A percentile compares a stretch with the other conserved stretches of the same genome.
Evolutionary conservation across 2,113 vertebrate genomes (phyloP).

Genomic region (Raphicerus campestris): DNA sequence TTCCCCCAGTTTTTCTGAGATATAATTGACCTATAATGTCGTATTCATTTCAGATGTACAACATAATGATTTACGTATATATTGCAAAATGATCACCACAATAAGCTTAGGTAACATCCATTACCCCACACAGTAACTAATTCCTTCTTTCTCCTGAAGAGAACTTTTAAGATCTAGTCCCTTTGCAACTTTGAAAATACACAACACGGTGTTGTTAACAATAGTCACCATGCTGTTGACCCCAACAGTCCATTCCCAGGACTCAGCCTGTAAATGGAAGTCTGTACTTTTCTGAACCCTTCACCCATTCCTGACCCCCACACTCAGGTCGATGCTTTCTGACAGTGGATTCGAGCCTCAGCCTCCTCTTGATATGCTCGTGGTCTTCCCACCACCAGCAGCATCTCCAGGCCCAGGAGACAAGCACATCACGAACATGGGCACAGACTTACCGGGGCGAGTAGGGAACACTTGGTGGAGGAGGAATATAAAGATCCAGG

Average conservation of each 20-base stretch:
- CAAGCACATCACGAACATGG: accelerated
- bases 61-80: background rate
- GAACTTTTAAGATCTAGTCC: background rate
- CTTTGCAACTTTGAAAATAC: background rate
- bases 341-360: background rate
- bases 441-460: conserved; percentile 84
- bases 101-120: background rate
- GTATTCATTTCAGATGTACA: background rate
- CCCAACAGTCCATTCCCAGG: background rate
- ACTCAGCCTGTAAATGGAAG: background rate
- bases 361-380: background rate
- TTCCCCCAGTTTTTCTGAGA: background rate
- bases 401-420: accelerated
- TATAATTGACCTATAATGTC: background rate
- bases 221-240: background rate
- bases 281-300: background rate
- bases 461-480: conserved; percentile 90
- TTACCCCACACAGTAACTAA: background rate
- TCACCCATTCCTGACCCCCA: background rate
- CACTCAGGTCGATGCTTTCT: background rate
- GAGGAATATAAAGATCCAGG: conserved; percentile 91
- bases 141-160: background rate
- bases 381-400: background rate
- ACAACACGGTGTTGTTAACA: background rate
- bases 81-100: background rate